A percentile compares a stretch with the other conserved stretches of the same genome.
These are phyloP conservation scores for Toxotes lorentzi DNA, from an alignment of 2,797 vertebrate genomes.

Conservation along the genomic window DNA sequence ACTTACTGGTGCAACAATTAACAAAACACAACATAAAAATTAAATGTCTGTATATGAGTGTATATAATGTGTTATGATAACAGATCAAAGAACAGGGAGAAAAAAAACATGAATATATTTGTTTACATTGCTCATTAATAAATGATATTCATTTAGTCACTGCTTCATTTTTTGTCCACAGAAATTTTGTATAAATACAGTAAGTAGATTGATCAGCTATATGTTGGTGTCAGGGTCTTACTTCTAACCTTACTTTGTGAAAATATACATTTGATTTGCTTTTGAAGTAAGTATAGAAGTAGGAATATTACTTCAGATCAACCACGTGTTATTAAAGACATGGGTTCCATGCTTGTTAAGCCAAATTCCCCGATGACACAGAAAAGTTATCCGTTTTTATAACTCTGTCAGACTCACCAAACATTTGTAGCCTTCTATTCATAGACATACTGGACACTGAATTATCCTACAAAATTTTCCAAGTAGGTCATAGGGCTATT, in stretches of 20 bases:
- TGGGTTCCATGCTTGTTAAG: not conserved
- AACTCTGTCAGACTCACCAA: not conserved
- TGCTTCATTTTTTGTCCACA: not conserved
- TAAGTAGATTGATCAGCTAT: too few relatives aligned
- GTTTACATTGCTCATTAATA: not conserved
- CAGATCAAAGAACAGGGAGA: too few relatives aligned
- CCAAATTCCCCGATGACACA: not conserved
- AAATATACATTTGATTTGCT: not conserved
- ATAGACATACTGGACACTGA: not conserved
- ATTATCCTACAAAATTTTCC: not conserved
- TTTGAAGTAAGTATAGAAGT: not conserved
- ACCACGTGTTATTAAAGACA: not conserved
- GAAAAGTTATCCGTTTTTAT: not conserved
- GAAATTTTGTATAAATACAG: too few relatives aligned
- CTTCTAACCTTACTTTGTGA: too few relatives aligned
- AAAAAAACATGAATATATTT: not conserved
- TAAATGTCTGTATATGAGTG: too few relatives aligned
- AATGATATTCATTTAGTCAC: not conserved
- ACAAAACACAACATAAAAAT: too few relatives aligned
- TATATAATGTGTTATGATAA: too few relatives aligned
- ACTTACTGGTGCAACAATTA: too few relatives aligned
- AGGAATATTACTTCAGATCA: not conserved
- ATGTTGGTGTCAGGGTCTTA: too few relatives aligned
- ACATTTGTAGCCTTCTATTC: not conserved
- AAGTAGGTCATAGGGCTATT: conserved; percentile 18